phyloP scores from a whole-genome alignment of 1,140 invertebrate genomes.

The Oedothorax gibbosus region DNA sequence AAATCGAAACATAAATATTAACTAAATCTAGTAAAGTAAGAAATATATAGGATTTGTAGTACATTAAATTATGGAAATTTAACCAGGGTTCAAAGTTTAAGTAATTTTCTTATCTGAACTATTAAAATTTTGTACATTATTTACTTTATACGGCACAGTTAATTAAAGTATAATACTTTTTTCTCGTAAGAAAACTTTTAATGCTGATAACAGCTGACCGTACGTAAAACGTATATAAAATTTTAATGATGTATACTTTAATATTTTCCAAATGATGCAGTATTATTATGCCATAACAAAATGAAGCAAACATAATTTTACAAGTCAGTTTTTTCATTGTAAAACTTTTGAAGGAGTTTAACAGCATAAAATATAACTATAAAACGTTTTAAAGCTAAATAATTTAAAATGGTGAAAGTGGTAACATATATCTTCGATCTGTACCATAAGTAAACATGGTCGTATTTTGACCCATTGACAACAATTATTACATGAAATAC shows the following conservation, averaged over 20 bases:
- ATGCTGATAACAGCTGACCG: neutral
- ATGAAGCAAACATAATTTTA: neutral
- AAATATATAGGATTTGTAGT: no score
- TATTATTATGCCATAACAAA: no score
- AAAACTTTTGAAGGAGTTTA: neutral
- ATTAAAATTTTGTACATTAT: no score
- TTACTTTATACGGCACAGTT: no score
- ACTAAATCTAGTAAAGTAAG: no score
- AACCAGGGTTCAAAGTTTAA: no score
- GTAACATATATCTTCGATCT: no score
- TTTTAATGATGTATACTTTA: neutral
- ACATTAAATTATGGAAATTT: no score
- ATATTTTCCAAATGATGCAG: neutral
- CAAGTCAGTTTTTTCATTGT: neutral
- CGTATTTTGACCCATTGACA: neutral
- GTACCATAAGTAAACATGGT: neutral
- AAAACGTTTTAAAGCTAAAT: neutral
- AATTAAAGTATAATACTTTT: neutral
- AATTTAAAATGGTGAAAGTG: no score
- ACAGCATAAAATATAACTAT: neutral
- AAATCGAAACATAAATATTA: no score
- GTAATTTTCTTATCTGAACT: no score
- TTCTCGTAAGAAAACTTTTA: neutral
- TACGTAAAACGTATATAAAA: neutral
- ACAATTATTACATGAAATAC: neutral